Evolutionary conservation across 2,888 invertebrate genomes (phyloP).

Genomic region (Dexiosoma caninum): DNA sequence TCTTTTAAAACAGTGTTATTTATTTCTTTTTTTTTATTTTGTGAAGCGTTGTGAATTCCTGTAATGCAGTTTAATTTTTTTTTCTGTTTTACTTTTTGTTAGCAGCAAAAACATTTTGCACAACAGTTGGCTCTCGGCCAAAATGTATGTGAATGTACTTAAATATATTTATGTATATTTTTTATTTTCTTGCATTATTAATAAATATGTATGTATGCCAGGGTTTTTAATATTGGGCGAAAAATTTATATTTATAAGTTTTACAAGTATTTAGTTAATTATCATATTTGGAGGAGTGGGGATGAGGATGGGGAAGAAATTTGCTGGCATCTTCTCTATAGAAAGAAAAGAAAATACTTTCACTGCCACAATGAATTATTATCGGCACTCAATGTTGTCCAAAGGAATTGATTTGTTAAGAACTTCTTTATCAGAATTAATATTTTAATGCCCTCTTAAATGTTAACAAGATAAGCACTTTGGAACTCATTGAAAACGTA

Average conservation of each 20-base stretch:
- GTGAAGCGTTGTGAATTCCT: slow-evolving; percentile 41
- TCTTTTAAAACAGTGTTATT: not conserved
- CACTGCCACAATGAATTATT: not conserved
- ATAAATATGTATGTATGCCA: not conserved
- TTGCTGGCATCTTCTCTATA: not conserved
- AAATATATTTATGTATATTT: too few species aligned
- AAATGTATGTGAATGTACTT: too few species aligned
- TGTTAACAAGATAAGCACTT: too few species aligned
- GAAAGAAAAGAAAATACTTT: not conserved
- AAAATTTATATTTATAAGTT: not conserved
- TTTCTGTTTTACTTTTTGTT: slow-evolving; percentile 15
- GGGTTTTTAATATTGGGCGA: not conserved
- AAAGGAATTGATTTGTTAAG: not conserved
- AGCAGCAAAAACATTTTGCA: slow-evolving; percentile 35
- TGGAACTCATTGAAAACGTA: too few species aligned
- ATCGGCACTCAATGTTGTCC: not conserved
- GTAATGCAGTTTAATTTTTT: slow-evolving; percentile 38
- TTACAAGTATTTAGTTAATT: not conserved
- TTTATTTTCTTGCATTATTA: slow-evolving; percentile 8
- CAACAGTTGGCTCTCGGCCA: slow-evolving; percentile 38
- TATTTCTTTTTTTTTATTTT: not conserved
- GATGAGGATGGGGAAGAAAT: not conserved
- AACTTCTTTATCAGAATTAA: too few species aligned
- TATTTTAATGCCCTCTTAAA: too few species aligned
- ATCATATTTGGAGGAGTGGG: not conserved